phyloP scores from a whole-genome alignment of 2,797 vertebrate genomes.

The Neomorphus geoffroyi region DNA sequence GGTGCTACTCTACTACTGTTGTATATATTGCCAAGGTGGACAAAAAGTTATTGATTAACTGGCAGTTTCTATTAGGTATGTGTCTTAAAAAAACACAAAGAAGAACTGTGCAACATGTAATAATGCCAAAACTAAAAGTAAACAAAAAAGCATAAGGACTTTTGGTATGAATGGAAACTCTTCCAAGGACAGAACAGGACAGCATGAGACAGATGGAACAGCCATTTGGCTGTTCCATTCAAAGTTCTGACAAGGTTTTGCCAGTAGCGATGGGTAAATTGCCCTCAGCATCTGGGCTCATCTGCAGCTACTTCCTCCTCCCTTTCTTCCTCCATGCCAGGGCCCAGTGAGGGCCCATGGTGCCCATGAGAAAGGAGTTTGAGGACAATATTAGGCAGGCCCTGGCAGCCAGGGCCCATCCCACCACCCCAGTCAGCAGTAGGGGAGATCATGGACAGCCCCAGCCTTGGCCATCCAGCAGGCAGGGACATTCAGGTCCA shows the following conservation, averaged over 20 bases:
- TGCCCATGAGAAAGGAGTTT: neutral
- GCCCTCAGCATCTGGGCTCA: neutral
- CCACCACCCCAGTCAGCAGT: neutral
- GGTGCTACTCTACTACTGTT: neutral
- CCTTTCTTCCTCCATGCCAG: neutral
- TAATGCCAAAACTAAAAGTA: neutral
- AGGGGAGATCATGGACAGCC: neutral
- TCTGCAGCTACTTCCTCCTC: neutral
- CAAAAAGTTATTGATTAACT: neutral
- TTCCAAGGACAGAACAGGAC: neutral
- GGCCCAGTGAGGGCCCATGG: rapidly evolving
- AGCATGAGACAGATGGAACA: rapidly evolving
- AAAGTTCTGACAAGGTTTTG: neutral
- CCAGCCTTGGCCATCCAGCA: rapidly evolving
- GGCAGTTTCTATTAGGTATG: neutral
- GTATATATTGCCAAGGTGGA: neutral
- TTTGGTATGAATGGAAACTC: neutral
- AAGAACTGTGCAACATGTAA: neutral
- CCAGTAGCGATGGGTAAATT: neutral
- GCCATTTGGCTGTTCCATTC: too few species aligned
- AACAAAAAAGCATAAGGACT: neutral
- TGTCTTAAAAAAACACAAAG: neutral
- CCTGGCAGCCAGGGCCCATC: neutral
- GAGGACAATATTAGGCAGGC: neutral
- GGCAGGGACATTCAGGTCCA: neutral